Conservation (phyloP, 2,888 invertebrate species). For the Stenoptilia bipunctidactyla region DNA sequence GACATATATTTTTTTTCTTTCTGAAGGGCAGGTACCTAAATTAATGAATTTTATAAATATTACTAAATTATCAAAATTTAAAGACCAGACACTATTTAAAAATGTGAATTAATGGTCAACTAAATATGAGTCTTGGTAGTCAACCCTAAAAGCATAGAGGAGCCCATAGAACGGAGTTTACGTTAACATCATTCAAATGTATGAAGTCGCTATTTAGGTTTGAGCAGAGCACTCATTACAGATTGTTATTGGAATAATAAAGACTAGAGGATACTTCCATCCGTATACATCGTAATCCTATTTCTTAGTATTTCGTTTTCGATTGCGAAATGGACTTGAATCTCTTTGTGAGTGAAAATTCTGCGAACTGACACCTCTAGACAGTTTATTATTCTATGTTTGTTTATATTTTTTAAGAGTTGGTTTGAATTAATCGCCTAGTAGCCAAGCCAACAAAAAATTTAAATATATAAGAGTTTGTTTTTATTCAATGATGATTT, state of each 20-base stretch:
- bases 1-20: too few species aligned
- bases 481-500: too few species aligned
- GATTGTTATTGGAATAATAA: slow-evolving; percentile 72
- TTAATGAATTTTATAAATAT: too few species aligned
- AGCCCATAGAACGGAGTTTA: slow-evolving; percentile 57
- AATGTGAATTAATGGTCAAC: too few species aligned
- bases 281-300: slow-evolving; percentile 18
- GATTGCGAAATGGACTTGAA: slow-evolving; percentile 63
- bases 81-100: too few species aligned
- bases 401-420: too few species aligned
- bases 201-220: slow-evolving; percentile 70
- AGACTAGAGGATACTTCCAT: slow-evolving; percentile 52
- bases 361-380: slow-evolving; percentile 62
- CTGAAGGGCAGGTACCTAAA: too few species aligned
- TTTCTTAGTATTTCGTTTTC: slow-evolving; percentile 21
- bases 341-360: slow-evolving; percentile 33
- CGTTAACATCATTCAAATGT: slow-evolving; percentile 67
- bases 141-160: slow-evolving; percentile 49
- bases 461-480: too few species aligned
- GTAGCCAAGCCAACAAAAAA: too few species aligned
- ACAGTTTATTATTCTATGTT: slow-evolving; percentile 61
- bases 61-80: too few species aligned
- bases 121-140: too few species aligned
- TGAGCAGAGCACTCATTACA: slow-evolving; percentile 69
- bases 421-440: too few species aligned